Conservation (phyloP, 2,888 invertebrate genomes). For the Erebia palarica region DNA sequence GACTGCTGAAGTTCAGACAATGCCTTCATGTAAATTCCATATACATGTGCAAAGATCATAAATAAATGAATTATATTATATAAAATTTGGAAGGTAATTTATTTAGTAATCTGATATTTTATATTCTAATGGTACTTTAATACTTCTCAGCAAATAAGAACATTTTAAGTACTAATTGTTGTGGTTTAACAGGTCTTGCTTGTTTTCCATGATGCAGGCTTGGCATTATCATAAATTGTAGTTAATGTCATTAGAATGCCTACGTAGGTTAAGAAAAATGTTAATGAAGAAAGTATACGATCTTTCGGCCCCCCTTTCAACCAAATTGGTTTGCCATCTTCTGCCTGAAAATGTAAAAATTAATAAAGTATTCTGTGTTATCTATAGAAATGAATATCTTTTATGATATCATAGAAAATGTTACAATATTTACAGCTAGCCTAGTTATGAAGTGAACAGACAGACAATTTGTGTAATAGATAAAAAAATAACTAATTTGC, state of each 20-base stretch:
- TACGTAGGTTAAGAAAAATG: conserved; percentile 43
- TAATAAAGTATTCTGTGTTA: background rate
- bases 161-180: background rate
- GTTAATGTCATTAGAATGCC: conserved; percentile 43
- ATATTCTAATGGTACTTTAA: background rate
- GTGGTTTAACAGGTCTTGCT: conserved; percentile 7
- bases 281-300: conserved; percentile 51
- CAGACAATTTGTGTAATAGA: too few species aligned
- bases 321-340: conserved; percentile 59
- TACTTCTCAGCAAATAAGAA: background rate
- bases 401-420: too few species aligned
- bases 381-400: too few species aligned
- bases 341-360: conserved; percentile 46
- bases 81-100: background rate
- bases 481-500: background rate
- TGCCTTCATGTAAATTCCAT: conserved; percentile 97
- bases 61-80: conserved; percentile 4
- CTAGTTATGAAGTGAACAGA: too few species aligned
- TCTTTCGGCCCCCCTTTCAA: conserved; percentile 60
- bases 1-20: conserved; percentile 95
- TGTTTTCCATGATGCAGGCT: conserved; percentile 51
- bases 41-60: conserved; percentile 91
- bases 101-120: too few species aligned
- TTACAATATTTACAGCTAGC: too few species aligned
- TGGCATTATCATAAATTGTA: conserved; percentile 46